Evolutionary conservation across 2,797 vertebrate genomes (phyloP), one percentile per base, ranked within the genome.

Genomic region (Anniella stebbinsi): DNA sequence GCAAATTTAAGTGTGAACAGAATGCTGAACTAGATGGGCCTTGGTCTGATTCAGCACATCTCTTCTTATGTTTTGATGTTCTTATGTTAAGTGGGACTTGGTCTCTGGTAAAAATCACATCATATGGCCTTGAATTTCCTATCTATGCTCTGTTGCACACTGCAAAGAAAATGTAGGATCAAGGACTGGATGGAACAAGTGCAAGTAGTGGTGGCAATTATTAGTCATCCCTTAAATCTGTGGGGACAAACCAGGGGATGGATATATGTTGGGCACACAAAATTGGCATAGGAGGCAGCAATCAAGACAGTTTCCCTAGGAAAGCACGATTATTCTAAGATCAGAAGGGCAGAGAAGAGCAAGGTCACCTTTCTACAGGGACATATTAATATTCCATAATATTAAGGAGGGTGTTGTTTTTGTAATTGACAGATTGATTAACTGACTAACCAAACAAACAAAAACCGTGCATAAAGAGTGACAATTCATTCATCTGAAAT

Each of bases 401-500:
- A 30, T 45, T 70, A 78, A 78, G 54, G 23, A 38, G 36, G 21
- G 7, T 41, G 13, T 54, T 10, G 38, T 33, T 33, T 81, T 76
- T 60, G 73, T 75, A 48, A 82, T 60, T 41, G 28, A 30, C n/a
- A 45, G 15, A 38, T 18, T n/a, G 18, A 30, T 73, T 60, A 70
- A 60, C 10, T 80, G 21, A 13, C 11, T 60, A 48, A 45, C 57
- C 30, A 41, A 67, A 80, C 41, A 72, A 76, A 77, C 57, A 11
- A 11, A 70, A 57, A 33, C 28, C 25, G 18, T 25, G 15, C 13
- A 2, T 30, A 36, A 28, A 38, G 36, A 0, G 30, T 77, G 28
- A 15, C 33, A 54, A 23, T 30, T 45, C 45, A 80, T 80, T 88
- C 66, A 81, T 81, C 45, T 70, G 30, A 81, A 90, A 86, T 48